These are phyloP conservation scores for Alcedo quadribrachys DNA, from an alignment of 2,797 vertebrate genomes.

Conservation along the genomic window DNA sequence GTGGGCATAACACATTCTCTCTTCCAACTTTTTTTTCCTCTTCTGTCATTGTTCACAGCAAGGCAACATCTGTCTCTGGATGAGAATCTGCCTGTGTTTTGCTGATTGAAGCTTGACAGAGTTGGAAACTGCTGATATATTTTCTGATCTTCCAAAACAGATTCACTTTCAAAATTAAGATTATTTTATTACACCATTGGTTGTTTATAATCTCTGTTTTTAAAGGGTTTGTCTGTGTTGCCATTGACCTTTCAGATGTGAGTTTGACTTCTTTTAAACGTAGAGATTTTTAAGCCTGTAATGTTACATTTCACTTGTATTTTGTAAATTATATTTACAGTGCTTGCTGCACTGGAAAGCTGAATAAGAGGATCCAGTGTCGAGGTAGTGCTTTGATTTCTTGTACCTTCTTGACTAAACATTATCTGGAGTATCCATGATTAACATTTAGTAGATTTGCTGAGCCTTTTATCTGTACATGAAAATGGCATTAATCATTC, in stretches of 20 bases:
- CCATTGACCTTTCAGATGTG: neutral
- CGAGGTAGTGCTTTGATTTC: slow-evolving; percentile 6
- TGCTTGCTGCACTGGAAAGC: neutral
- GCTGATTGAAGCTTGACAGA: neutral
- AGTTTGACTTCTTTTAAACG: neutral
- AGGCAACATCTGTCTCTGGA: neutral
- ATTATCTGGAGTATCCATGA: neutral
- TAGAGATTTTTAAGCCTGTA: neutral
- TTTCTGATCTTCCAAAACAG: neutral
- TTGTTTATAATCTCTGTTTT: neutral
- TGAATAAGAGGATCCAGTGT: neutral
- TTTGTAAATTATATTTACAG: neutral
- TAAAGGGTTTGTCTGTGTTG: neutral
- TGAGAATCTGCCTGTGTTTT: neutral
- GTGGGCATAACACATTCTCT: neutral
- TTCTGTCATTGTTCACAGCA: neutral
- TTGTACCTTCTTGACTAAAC: neutral
- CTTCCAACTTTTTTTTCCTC: neutral
- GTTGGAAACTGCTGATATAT: neutral
- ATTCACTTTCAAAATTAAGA: slow-evolving; percentile 4
- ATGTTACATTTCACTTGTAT: neutral
- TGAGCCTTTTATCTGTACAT: neutral
- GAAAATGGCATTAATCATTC: neutral
- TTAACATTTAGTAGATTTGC: neutral
- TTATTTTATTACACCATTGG: neutral